phyloP scores from a whole-genome alignment of 1,140 invertebrate genomes.

The Drosophila suzukii region DNA sequence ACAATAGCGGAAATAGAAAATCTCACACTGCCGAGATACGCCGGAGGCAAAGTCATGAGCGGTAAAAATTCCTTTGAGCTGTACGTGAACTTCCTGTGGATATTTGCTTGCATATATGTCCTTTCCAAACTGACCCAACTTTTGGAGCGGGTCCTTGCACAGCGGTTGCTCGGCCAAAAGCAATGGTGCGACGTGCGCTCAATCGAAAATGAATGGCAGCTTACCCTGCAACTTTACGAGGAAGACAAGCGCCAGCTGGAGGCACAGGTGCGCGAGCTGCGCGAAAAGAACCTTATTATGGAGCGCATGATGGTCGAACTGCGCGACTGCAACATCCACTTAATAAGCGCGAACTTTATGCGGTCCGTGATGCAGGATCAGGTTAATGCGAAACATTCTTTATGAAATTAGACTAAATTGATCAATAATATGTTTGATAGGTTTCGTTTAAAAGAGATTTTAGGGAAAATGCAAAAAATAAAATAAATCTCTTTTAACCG shows the following conservation, averaged over 20 bases:
- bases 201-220: constrained; percentile 58
- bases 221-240: constrained; percentile 51
- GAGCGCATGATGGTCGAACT: constrained; percentile 55
- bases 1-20: constrained; percentile 31
- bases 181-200: constrained; percentile 33
- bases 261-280: constrained; percentile 39
- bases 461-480: too few species aligned
- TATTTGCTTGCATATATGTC: constrained; percentile 57
- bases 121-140: constrained; percentile 55
- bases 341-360: constrained; percentile 70
- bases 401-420: background rate
- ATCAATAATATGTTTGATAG: too few species aligned
- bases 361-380: constrained; percentile 57
- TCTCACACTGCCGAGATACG: background rate
- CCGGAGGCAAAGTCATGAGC: background rate
- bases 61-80: constrained; percentile 27
- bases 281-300: constrained; percentile 52
- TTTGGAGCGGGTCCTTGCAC: constrained; percentile 42
- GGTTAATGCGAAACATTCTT: background rate
- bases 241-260: constrained; percentile 45
- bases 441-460: too few species aligned
- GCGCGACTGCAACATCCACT: constrained; percentile 59
- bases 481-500: too few species aligned
- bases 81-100: constrained; percentile 64
- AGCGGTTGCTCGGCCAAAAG: constrained; percentile 32